Conservation (phyloP, 2,888 invertebrate species). For the Tetragonisca angustula region DNA sequence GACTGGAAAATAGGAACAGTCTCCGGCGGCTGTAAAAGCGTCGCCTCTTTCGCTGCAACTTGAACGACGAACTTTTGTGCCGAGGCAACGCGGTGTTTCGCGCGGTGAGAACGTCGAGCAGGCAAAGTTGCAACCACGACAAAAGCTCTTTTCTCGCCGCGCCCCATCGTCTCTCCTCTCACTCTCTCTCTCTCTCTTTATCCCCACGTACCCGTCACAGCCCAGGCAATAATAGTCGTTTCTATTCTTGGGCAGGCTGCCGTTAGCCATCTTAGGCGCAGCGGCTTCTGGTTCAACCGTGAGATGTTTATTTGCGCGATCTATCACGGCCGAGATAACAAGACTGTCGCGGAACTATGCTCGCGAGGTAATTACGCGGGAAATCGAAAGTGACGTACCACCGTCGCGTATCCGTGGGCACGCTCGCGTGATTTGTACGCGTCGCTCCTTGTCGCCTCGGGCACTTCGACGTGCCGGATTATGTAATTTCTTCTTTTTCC, state of each 20-base stretch:
- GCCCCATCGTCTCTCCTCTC: slow-evolving; percentile 23
- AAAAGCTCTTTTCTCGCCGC: slow-evolving; percentile 54
- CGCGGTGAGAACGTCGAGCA: slow-evolving; percentile 3
- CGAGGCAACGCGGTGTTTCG: slow-evolving; percentile 34
- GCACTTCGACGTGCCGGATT: background rate
- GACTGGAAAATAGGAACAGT: slow-evolving; percentile 51
- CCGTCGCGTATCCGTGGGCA: background rate
- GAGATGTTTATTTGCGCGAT: slow-evolving; percentile 73
- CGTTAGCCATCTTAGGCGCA: slow-evolving; percentile 64
- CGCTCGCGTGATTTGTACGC: slow-evolving; percentile 7
- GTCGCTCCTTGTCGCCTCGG: slow-evolving; percentile 7
- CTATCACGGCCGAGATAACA: slow-evolving; percentile 69
- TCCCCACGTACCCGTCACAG: background rate
- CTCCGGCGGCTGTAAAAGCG: slow-evolving; percentile 38
- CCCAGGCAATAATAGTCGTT: slow-evolving; percentile 64
- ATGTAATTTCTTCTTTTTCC: too few species aligned
- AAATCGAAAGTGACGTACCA: slow-evolving; percentile 68
- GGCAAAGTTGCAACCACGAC: slow-evolving; percentile 46
- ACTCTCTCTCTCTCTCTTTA: slow-evolving; percentile 20
- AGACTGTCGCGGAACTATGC: slow-evolving; percentile 68
- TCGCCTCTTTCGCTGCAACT: slow-evolving; percentile 32
- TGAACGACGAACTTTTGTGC: slow-evolving; percentile 56
- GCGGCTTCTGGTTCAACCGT: slow-evolving; percentile 62
- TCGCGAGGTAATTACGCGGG: slow-evolving; percentile 61
- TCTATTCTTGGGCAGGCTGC: slow-evolving; percentile 64